Base-by-base conservation (phyloP, 2,113 vertebrate species). In the Capreolus pygargus region DNA sequence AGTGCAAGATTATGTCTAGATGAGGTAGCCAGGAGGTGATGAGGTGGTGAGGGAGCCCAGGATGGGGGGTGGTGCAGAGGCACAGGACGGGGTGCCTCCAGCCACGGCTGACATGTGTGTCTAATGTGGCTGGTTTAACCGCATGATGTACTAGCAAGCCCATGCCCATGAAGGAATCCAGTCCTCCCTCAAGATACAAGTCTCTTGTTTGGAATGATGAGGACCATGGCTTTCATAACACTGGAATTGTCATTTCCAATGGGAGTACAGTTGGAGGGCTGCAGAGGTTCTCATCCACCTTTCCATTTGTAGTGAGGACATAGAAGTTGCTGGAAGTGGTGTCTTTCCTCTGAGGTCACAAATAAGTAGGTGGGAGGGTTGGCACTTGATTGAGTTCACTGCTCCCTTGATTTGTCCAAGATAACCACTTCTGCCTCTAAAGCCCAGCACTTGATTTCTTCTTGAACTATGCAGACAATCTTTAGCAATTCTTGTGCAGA, bases 61-160 rank as follows among this genome's bases (percentile, higher is more conserved):
- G 1, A 39, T 33, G 30, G 4, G 33, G 6, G 8, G 23, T 9
- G 79, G 67, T 23, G 21, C 67, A 67, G 78, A 64, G 61, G 76
- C 50, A 6, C 58, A 50, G 83, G 57, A 15, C 6, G 14, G 21
- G 17, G 6, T 0, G 1, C 33, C 64, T 54, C 58, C 54, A 36
- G 33, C n/a, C 50, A 23, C 1, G 0, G 23, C 55, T 54, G 6
- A 12, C 3, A 2, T 3, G 11, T 7, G 45, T 21, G 23, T 36
- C 86, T 33, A 5, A 7, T 1, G 10, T 45, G 15, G 52, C 54
- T 25, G n/a, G 52, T 83, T 57, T 33, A 8, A 50, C 10, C 9
- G 45, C 36, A 55, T 1, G 7, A 47, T 33, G 23, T 10, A n/a
- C 6, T 10, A n/a, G 81, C 67, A 70, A 39, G n/a, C n/a, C 67